Evolutionary conservation across 30 jellyfish, hydroid and myxozoan genomes (phyloP).

Genomic region (Phacellophora camtschatica): DNA sequence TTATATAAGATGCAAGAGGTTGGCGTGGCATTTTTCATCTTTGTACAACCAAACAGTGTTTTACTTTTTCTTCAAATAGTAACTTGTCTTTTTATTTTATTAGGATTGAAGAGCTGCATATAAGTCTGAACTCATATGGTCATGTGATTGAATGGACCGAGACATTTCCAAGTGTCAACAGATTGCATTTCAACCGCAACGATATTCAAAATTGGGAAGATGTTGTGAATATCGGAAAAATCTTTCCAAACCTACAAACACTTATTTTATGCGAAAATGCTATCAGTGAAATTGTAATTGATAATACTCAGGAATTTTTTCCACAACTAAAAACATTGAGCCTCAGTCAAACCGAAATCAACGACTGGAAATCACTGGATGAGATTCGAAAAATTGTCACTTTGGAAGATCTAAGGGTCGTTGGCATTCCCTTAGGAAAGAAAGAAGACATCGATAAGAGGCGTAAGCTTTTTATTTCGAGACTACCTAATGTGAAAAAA

Average conservation of each 20-base stretch:
- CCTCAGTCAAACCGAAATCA: conserved; percentile 57
- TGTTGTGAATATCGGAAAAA: conserved; percentile 50
- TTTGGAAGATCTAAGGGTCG: conserved; percentile 69
- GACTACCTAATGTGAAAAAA: conserved; percentile 73
- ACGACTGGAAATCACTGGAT: conserved; percentile 80
- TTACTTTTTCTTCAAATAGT: too few species aligned
- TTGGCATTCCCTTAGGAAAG: conserved; percentile 68
- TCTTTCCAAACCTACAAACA: conserved; percentile 57
- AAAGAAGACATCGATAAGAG: conserved; percentile 48
- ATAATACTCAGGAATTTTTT: not conserved
- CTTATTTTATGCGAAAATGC: conserved; percentile 70
- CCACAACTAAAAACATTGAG: conserved; percentile 61
- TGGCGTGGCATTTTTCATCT: too few species aligned
- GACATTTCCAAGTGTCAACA: conserved; percentile 43
- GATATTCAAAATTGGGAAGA: conserved; percentile 63
- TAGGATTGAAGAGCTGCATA: conserved; percentile 86
- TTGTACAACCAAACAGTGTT: too few species aligned
- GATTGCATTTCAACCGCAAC: conserved; percentile 63
- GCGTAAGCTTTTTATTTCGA: conserved; percentile 60
- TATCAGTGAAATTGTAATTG: conserved; percentile 28
- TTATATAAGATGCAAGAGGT: too few species aligned
- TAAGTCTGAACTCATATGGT: conserved; percentile 79
- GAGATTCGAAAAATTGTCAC: conserved; percentile 65
- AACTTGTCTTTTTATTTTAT: too few species aligned
- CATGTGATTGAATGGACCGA: conserved; percentile 37